Base-by-base conservation (phyloP, 2,797 vertebrate genomes). In the Hippoglossus hippoglossus region DNA sequence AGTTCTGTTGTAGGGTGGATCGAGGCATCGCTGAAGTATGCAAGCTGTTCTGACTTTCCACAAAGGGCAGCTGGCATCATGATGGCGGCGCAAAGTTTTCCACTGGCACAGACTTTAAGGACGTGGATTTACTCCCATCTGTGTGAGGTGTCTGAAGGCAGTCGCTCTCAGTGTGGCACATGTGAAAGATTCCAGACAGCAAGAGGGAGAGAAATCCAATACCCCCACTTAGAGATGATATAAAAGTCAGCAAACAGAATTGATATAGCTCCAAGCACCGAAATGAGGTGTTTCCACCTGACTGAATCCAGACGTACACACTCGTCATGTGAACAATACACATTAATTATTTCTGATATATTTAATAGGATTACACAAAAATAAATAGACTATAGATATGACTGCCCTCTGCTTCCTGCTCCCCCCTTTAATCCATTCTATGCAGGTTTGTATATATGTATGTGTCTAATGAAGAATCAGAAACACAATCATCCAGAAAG, bases 71-170 rank as follows among this genome's bases (percentile, higher is more conserved):
- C 70, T 86, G 83, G 70, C 71, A 53, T 64, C 67, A 51, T 53
- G 64, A 64, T 53, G 46, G 63, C 63, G 65, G 55, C 65, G 67
- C 71, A 70, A 78, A 80, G 75, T 85, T 75, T 75, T 67, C 59
- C 60, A 44, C 12, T 70, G 66, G 68, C 5, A 7, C 34, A 64
- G 73, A 68, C 77, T 82, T 87, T 60, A 63, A 67, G 68, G 69
- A 81, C 77, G 71, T 67, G 75, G 86, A 84, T 86, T 84, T 72
- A 73, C 31, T 75, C 21, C 80, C 77, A 87, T 89, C 88, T 90
- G 84, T 63, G 82, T 25, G 34, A 0, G 41, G 81, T 77, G 63
- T 79, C 67, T 79, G 66, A 76, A 26, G 51, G 57, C 57, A 77
- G 64, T 24, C 54, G 46, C 67, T 56, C 63, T 64, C 63, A 47